Base-by-base conservation (phyloP, 30 jellyfish, hydroid and myxozoan genomes). In the Aurelia aurita complex sp. Pacific region DNA sequence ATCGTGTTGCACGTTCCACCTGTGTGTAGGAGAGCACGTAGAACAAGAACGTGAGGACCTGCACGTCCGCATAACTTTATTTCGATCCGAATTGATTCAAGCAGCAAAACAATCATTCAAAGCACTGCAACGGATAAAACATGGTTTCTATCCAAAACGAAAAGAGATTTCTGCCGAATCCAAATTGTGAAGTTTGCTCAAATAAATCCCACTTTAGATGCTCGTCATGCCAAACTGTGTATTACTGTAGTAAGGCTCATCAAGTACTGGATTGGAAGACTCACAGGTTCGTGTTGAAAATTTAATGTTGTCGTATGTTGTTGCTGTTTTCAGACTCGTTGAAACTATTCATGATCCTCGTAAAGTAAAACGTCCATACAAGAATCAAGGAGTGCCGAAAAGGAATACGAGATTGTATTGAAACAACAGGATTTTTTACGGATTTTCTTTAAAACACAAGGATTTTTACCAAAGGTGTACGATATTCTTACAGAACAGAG, bases 201-300 rank as follows among this genome's bases (percentile, higher is more conserved):
- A 59, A 62, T n/a, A 71, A 82, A 43, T 42, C 91, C 12, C 69
- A 64, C 38, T 82, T 82, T 46, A 34, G 91, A 33, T 82, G 91
- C 55, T 67, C 91, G 11, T 82, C 91, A 8, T 82, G 91, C 38
- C 82, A 75, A 35, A 60, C 50, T 52, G 91, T 75, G 36, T 64
- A 53, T 33, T 82, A 82, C 69, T 82, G 91, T 15, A 85, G 91
- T 54, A 65, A 85, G 72, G 74, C 91, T 18, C 91, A 82, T 64
- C 91, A 82, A 61, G 54, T 73, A 15, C 57, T 68, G 55, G 85
- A 82, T 81, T 82, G 91, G 91, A 75, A 35, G 63, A 52, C 29
- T 62, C 91, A 82, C 80, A 67, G 91, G 91, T 82, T 14, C 19
- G 73, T 32, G 32, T 33, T n/a, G 54, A 68, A 46, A 12, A 5